Evolutionary conservation across 2,797 vertebrate species (phyloP), one percentile per base, ranked within the genome.

Genomic region (Lophura swinhoii): DNA sequence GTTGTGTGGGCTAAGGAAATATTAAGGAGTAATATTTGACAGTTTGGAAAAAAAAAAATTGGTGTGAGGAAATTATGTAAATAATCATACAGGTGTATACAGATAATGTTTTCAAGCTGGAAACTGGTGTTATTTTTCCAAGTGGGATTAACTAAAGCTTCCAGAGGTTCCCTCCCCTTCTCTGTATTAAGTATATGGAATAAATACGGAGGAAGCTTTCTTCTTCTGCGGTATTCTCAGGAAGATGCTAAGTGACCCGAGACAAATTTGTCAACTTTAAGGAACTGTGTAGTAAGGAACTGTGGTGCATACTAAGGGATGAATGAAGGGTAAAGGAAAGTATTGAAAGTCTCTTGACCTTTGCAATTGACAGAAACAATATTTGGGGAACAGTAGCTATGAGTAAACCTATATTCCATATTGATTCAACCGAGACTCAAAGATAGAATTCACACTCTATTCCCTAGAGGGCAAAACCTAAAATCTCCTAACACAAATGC

Each of bases 341-440:
- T 73, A 60, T 37, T 51, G 17, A 81, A 93, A 93, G 51, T 51
- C 79, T 94, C 74, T n/a, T 96, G 89, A 95, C 78, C 55, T 79
- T 83, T 91, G 37, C 63, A 84, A 71, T 68, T 92, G 68, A 10
- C 51, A 88, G 69, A 88, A 92, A 76, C 28, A 92, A 43, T 93
- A 76, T 88, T 92, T 75, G 84, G 70, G 63, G 63, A 64, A 76
- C 35, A 81, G 56, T 3, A 77, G 56, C 51, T 88, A 60, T 62
- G 60, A 91, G 24, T 66, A 84, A 88, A 78, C 26, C 22, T 58
- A 74, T 58, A 37, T 7, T 18, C 88, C 43, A 22, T 73, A 84
- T 63, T 70, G 85, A 93, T 92, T 91, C 46, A 64, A 26, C 59
- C 17, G 46, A 79, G 22, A 20, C 60, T 94, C 43, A 84, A 74